These are phyloP conservation scores for Styela plicata DNA, from an alignment of 23 tunicate species.

Conservation along the genomic window DNA sequence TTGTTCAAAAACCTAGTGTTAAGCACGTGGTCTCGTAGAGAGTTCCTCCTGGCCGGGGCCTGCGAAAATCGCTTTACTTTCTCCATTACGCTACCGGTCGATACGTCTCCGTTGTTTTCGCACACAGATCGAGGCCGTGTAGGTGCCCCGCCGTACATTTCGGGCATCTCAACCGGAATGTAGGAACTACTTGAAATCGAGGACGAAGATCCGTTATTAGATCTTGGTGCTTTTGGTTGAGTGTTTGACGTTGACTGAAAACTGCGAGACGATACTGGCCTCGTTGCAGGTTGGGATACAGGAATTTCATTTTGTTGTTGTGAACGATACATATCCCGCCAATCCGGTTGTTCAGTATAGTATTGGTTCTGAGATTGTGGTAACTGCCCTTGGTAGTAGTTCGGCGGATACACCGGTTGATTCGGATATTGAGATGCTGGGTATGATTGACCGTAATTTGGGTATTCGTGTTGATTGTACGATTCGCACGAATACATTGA, in stretches of 20 bases:
- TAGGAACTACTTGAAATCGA: background rate
- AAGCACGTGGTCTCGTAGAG: conserved; percentile 40
- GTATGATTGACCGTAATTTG: background rate
- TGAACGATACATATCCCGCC: conserved; percentile 4
- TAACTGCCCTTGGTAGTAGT: conserved; percentile 13
- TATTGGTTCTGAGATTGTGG: background rate
- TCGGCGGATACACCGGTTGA: background rate
- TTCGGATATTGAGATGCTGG: conserved; percentile 1
- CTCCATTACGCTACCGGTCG: conserved; percentile 2
- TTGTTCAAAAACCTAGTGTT: conserved; percentile 25
- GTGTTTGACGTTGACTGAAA: background rate
- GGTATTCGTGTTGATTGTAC: conserved; percentile 2
- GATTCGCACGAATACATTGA: conserved; percentile 14
- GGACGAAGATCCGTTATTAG: background rate
- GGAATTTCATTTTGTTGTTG: background rate
- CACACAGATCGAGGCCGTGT: background rate
- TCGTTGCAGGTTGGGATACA: background rate
- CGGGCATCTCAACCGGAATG: background rate
- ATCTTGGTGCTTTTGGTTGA: background rate
- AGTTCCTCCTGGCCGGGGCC: conserved; percentile 27
- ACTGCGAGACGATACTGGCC: background rate
- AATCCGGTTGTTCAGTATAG: background rate
- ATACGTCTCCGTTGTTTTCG: background rate
- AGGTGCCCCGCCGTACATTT: background rate
- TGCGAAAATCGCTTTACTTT: conserved; percentile 17